Evolutionary conservation across 2,888 invertebrate species (phyloP), one percentile per base, ranked within the genome.

Genomic region (Melanostoma scalare): DNA sequence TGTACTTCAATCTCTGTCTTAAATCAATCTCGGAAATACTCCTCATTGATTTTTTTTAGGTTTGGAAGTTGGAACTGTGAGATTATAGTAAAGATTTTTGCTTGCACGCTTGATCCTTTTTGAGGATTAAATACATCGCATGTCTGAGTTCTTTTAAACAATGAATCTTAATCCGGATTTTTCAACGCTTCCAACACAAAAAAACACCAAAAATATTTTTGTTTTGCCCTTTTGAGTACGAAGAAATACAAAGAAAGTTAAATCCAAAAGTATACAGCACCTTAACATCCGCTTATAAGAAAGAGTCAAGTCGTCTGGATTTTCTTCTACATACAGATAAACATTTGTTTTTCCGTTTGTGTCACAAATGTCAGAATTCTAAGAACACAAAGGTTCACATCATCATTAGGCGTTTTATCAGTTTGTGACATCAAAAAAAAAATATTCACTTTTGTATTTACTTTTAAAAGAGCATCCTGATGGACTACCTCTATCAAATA

Each of bases 291-390:
- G 82, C 78, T 78, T 82, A 58, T 3, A 53, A 30, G 68, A 63
- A 63, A 52, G 58, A 82, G 82, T 82, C 82, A 82, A 82, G 78
- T 53, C 73, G 30, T 20, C 20, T 20, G 63, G 82, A 82, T 78
- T 82, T 78, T 58, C 63, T 56, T 77, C 20, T 52, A 20, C 0
- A 20, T 20, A 20, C 44, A 44, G 44, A 52, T 9, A 20, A 52
- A 30, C 4, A n/a, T 8, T 20, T 5, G 31, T 10, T 8, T 52
- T n/a, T 8, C 52, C 6, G 38, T 31, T 30, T 30, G 6, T 38
- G 56, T 56, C 20, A 20, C 20, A 35, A 20, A 36, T 3, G 20
- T 44, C 65, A 74, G 42, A 65, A 56, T 74, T 65, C 56, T 63
- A 56, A 56, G 65, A 67, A 50, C 55, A 73, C 35, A 44, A 40